Evolutionary conservation across 2,797 vertebrate species (phyloP).

Genomic region (Pseudomugil gertrudae): DNA sequence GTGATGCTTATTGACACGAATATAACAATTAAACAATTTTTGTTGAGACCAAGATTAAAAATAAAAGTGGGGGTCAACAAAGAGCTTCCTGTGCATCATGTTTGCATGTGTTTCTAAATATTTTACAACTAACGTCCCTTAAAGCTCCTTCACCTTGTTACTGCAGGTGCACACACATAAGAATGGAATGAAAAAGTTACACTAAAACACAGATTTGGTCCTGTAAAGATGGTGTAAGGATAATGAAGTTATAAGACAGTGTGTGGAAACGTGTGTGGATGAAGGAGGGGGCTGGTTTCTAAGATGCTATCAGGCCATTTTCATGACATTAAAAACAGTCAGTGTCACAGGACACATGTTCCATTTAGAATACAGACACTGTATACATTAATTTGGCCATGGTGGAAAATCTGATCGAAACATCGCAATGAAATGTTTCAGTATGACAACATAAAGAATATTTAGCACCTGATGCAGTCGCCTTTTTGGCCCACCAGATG

Average conservation of each 20-base stretch:
- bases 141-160: background rate
- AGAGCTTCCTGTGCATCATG: background rate
- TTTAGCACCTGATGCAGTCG: slow-evolving; percentile 24
- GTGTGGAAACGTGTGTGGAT: background rate
- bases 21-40: background rate
- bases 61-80: background rate
- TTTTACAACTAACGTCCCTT: slow-evolving; percentile 7
- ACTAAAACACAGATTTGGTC: slow-evolving; percentile 1
- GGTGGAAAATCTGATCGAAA: slow-evolving; percentile 6
- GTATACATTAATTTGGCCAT: slow-evolving; percentile 12
- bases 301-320: slow-evolving; percentile 5
- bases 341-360: slow-evolving; percentile 14
- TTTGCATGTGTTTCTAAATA: slow-evolving; percentile 1
- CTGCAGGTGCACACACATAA: slow-evolving; percentile 1
- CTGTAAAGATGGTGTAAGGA: slow-evolving; percentile 2
- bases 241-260: slow-evolving; percentile 6
- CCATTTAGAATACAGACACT: slow-evolving; percentile 18
- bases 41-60: background rate
- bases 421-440: background rate
- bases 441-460: slow-evolving; percentile 12
- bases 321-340: slow-evolving; percentile 3
- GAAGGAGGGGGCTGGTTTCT: background rate
- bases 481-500: slow-evolving; percentile 53
- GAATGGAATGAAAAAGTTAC: slow-evolving; percentile 6
- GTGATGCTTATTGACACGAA: background rate